Evolutionary conservation across 2,797 vertebrate genomes (phyloP), one percentile per base, ranked within the genome.

Genomic region (Darevskia nairensis): DNA sequence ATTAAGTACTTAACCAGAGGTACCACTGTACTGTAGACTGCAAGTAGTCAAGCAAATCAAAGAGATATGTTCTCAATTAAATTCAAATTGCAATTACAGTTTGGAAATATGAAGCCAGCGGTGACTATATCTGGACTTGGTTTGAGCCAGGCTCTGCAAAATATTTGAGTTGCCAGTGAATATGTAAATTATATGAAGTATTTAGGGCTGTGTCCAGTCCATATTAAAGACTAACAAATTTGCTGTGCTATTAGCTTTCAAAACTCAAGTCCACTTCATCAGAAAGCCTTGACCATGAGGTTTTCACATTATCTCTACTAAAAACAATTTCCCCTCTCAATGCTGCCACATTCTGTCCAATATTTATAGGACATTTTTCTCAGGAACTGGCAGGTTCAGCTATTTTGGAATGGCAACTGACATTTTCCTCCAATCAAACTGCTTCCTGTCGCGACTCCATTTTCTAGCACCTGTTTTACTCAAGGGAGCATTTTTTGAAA

Each of bases 401-500:
- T 2, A 25, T 86, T 41, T 35, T 84, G 4, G 3, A 2, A 5
- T 64, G 29, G 44, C 80, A 55, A 74, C 69, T 69, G 89, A 77
- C 61, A 32, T 11, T 74, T 11, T 29, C 8, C 71, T 41, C n/a
- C 41, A 88, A 1, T 64, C 69, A 6, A 78, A 59, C 21, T 92
- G 2, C 72, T 87, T 82, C 17, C 8, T 55, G 32, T 13, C 13
- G 13, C 7, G 10, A 61, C 13, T 85, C 80, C 0, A 1, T 15
- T 6, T 9, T 80, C 80, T 93, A 2, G 35, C 19, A 8, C 79
- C 8, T 21, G 39, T 17, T 84, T 89, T 84, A 27, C 46, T 84
- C 15, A 66, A 44, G 0, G 9, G 15, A 86, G 9, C 9, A 1
- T 15, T 83, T 10, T 82, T 82, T 23, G 17, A 41, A 78, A 32